phyloP scores from a whole-genome alignment of 1,140 invertebrate genomes.

The Pseudomyrmex flavicornis region DNA sequence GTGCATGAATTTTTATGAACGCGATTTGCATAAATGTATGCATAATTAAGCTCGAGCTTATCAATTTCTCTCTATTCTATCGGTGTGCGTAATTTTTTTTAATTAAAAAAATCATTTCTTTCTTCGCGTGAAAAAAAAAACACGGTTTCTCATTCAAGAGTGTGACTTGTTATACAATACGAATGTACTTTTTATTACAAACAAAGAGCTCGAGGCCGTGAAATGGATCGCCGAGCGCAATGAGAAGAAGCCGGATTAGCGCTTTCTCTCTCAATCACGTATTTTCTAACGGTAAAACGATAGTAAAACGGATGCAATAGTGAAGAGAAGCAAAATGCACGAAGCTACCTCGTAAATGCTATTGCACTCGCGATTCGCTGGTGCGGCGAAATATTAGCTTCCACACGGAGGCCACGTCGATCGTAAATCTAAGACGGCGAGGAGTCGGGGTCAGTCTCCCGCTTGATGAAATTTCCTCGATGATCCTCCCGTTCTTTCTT shows the following conservation, averaged over 20 bases:
- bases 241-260: not conserved
- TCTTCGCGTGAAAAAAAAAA: not conserved
- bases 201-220: not conserved
- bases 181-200: not conserved
- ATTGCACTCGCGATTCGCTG: slow-evolving; percentile 27
- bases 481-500: not conserved
- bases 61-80: not conserved
- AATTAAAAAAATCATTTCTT: not conserved
- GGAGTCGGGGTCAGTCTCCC: not conserved
- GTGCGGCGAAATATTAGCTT: slow-evolving; percentile 1
- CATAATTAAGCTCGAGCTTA: not conserved
- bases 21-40: not conserved
- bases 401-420: slow-evolving; percentile 19
- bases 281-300: slow-evolving; percentile 2
- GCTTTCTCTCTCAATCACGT: slow-evolving; percentile 17
- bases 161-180: not conserved
- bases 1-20: not conserved
- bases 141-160: not conserved
- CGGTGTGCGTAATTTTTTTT: not conserved
- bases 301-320: slow-evolving; percentile 25
- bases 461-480: not conserved
- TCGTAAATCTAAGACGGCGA: slow-evolving; percentile 30
- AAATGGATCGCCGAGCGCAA: slow-evolving; percentile 4
- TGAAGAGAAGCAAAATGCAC: slow-evolving; percentile 2
- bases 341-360: slow-evolving; percentile 16